Evolutionary conservation across 2,797 vertebrate species (phyloP).

Genomic region (Anguilla megastoma): DNA sequence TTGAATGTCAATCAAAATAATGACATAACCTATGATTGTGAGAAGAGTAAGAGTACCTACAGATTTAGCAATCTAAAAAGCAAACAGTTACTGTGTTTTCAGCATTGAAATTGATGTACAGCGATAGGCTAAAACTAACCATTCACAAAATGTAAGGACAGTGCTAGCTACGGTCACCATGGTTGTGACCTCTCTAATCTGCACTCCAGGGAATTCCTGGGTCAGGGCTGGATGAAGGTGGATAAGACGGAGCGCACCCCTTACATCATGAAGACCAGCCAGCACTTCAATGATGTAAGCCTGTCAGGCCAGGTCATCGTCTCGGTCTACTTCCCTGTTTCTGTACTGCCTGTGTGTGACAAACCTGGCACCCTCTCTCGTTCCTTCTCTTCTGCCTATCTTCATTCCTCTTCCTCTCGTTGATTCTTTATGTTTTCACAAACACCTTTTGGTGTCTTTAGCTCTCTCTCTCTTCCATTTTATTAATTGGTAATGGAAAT

Average conservation of each 20-base stretch:
- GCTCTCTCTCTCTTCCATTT: neutral
- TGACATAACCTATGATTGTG: neutral
- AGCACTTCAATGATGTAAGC: slow-evolving; percentile 94
- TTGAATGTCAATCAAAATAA: neutral
- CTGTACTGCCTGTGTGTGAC: neutral
- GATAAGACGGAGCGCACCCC: slow-evolving; percentile 91
- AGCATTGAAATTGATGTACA: neutral
- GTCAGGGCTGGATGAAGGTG: slow-evolving; percentile 97
- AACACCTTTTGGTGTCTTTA: neutral
- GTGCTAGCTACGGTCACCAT: neutral
- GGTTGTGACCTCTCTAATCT: neutral
- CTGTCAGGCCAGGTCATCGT: neutral
- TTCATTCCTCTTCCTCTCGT: neutral
- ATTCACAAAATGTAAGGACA: neutral
- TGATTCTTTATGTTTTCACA: neutral
- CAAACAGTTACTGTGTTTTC: neutral
- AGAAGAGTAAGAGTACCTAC: neutral
- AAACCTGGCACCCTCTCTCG: neutral
- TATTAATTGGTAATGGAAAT: neutral
- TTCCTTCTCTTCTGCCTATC: neutral
- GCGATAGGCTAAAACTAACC: neutral
- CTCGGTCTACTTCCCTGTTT: neutral
- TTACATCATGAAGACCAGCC: slow-evolving; percentile 96
- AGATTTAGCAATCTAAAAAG: neutral
- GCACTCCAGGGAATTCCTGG: slow-evolving; percentile 87